Conservation (phyloP, 2,113 vertebrate species). For the Malurus melanocephalus region DNA sequence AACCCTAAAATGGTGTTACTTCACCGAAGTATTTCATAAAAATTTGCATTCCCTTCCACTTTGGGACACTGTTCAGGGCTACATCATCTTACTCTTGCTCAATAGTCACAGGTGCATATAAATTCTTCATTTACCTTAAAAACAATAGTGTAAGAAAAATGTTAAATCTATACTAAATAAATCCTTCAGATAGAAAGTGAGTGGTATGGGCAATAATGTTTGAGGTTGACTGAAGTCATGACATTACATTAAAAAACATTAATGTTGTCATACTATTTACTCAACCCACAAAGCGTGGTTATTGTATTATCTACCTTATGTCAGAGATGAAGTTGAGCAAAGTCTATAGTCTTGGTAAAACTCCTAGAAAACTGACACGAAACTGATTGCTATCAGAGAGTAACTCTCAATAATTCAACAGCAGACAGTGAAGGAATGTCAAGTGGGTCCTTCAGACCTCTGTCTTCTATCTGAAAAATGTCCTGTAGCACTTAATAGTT, state of each 20-base stretch:
- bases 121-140: not conserved
- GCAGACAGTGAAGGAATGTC: not conserved
- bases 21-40: not conserved
- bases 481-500: not conserved
- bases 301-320: not conserved
- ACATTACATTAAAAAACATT: not conserved
- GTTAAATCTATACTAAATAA: not conserved
- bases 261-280: not conserved
- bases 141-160: not conserved
- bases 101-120: not conserved
- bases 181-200: not conserved
- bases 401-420: not conserved
- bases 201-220: not conserved
- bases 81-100: not conserved
- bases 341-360: not conserved
- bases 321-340: not conserved
- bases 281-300: accelerated
- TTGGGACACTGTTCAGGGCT: not conserved
- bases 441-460: not conserved
- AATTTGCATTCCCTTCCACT: not conserved
- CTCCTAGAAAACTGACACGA: not conserved
- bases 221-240: not conserved
- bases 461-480: not conserved
- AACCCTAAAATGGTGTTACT: not conserved
- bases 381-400: not conserved